Evolutionary conservation across 2,888 invertebrate species (phyloP), one percentile per base, ranked within the genome.

Genomic region (Drosophila setosimentum): DNA sequence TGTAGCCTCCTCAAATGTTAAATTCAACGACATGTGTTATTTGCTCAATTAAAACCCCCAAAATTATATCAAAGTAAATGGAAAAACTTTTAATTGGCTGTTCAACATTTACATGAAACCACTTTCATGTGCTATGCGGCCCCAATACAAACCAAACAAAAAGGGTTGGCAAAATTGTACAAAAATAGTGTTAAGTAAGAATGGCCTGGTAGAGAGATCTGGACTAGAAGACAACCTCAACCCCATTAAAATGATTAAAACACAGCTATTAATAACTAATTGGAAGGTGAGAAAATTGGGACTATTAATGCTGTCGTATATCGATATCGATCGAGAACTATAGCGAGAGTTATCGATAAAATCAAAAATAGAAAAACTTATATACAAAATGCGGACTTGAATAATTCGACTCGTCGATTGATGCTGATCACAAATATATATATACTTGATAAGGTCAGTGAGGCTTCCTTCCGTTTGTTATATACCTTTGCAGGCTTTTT

Each of bases 1-100:
- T 76, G 74, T 75, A 37, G 71, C 65, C 71, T 61, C 50, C 81
- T 6, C 13, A 30, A 78, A 81, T n/a, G 21, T 16, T 10, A n/a
- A n/a, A n/a, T 18, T 2, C 35, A 35, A 18, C 35, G 7, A 18
- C 16, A 35, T 18, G n/a, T n/a, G n/a, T n/a, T 40, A n/a, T 45
- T 16, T 16, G 24, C 16, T 16, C 27, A 53, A 48, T n/a, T 33
- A 48, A 62, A 59, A 10, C 27, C 27, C 13, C 10, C 18, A 24
- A 29, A 53, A 27, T 24, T 27, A n/a, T 29, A 50, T 27, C 5
- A n/a, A 48, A 49, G 11, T 10, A 18, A 10, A 5, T 35, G 8
- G 51, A 27, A 48, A 48, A 53, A 45, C 16, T 32, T 76, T 49
- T 66, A 58, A 67, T 72, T 61, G 61, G 64, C 45, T 13, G 8